phyloP scores from a whole-genome alignment of 2,888 invertebrate species.

The Nasonovia ribisnigri region DNA sequence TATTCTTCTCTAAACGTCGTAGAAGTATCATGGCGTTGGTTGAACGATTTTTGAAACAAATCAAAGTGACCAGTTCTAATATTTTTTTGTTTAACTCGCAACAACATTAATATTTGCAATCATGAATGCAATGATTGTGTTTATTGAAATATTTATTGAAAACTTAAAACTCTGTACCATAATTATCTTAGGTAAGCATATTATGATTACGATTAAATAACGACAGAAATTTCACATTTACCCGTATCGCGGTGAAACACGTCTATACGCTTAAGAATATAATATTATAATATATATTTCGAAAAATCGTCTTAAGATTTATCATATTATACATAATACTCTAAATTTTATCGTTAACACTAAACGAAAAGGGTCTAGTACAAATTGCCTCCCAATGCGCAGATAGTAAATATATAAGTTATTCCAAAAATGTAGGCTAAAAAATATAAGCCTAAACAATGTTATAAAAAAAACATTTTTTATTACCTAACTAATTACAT shows the following conservation, averaged over 20 bases:
- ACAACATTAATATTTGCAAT: neutral
- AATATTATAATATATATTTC: neutral
- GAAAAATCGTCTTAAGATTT: neutral
- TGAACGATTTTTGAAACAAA: neutral
- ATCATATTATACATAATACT: neutral
- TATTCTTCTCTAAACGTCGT: neutral
- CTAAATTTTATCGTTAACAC: too few relatives aligned
- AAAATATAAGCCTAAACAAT: too few relatives aligned
- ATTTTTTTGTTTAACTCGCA: neutral
- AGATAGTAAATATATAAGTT: too few relatives aligned
- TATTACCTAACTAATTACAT: too few relatives aligned
- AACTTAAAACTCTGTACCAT: neutral
- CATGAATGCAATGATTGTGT: neutral
- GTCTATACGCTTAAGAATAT: neutral
- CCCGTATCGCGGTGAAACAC: neutral
- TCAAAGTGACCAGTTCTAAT: neutral
- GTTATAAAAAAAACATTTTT: too few relatives aligned
- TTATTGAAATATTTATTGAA: neutral
- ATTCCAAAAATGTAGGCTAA: too few relatives aligned
- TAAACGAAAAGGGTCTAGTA: too few relatives aligned
- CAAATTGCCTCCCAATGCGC: too few relatives aligned
- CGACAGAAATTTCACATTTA: neutral
- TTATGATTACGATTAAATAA: neutral
- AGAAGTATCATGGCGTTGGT: neutral
- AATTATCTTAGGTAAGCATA: too few relatives aligned